These are phyloP conservation scores for Pyxicephalus adspersus DNA, from an alignment of 2,113 vertebrate genomes.

Conservation along the genomic window DNA sequence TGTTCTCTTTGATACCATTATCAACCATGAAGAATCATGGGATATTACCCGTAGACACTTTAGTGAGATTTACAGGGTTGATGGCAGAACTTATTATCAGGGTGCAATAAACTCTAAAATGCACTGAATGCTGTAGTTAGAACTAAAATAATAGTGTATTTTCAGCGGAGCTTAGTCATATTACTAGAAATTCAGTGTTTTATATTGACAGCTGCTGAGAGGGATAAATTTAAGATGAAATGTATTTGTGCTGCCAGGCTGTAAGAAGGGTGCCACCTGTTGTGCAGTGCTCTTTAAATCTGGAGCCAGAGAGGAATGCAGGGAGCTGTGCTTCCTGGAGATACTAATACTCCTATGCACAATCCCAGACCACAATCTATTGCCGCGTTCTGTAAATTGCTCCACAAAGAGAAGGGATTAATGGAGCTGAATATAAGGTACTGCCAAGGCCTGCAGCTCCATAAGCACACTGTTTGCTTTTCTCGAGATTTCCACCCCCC, in stretches of 20 bases:
- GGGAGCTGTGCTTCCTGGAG: background rate
- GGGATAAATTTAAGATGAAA: background rate
- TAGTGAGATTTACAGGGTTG: too few species aligned
- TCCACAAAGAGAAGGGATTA: slow-evolving; percentile 44
- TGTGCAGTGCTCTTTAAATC: slow-evolving; percentile 9
- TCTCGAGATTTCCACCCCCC: slow-evolving; percentile 46
- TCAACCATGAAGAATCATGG: too few species aligned
- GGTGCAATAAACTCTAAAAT: too few species aligned
- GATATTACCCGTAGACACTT: too few species aligned
- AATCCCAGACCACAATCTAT: slow-evolving; percentile 6
- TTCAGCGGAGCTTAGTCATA: too few species aligned
- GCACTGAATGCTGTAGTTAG: too few species aligned
- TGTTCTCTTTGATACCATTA: too few species aligned
- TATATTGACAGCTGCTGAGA: background rate
- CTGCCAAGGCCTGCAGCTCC: slow-evolving; percentile 44
- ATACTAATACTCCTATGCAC: background rate
- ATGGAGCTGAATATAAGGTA: slow-evolving; percentile 35
- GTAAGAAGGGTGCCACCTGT: slow-evolving; percentile 43
- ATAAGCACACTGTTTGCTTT: slow-evolving; percentile 31
- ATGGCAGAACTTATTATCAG: too few species aligned
- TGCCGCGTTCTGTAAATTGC: slow-evolving; percentile 32
- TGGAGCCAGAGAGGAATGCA: slow-evolving; percentile 41
- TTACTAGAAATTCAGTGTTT: background rate
- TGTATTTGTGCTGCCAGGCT: slow-evolving; percentile 28
- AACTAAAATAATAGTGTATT: too few species aligned